phyloP scores from a whole-genome alignment of 2,113 vertebrate genomes.

The Tiliqua scincoides region DNA sequence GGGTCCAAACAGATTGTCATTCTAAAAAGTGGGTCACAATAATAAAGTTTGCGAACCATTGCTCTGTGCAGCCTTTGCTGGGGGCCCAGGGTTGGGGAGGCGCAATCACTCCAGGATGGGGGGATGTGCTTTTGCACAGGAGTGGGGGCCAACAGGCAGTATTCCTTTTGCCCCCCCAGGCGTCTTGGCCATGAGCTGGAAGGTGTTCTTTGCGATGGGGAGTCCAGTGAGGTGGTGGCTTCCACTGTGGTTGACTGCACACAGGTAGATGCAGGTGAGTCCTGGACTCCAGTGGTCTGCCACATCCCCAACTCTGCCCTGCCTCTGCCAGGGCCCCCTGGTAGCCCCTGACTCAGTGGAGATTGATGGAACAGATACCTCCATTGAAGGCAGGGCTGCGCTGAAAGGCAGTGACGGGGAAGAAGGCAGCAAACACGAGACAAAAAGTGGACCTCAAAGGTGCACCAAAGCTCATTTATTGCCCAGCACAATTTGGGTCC shows the following conservation, averaged over 20 bases:
- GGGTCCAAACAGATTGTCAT: no score
- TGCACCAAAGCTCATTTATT: no score
- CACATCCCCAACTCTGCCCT: background rate
- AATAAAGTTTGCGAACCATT: no score
- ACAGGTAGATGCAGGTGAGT: conserved; percentile 84
- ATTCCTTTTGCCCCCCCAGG: conserved; percentile 53
- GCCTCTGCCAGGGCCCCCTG: background rate
- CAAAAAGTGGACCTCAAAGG: no score
- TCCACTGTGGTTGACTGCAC: conserved; percentile 90
- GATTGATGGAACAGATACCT: background rate
- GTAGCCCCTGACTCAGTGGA: background rate
- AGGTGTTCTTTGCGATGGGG: conserved; percentile 88
- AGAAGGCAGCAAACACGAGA: no score
- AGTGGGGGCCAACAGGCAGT: fast-evolving
- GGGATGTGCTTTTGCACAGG: fast-evolving
- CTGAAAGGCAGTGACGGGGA: background rate
- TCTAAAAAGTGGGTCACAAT: no score
- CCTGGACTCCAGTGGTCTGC: no score
- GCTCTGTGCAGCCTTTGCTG: no score
- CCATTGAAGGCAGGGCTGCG: background rate
- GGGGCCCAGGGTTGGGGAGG: background rate
- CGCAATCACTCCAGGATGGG: fast-evolving
- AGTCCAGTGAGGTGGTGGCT: conserved; percentile 85
- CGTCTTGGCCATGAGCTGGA: conserved; percentile 88
- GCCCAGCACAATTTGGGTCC: no score